Evolutionary conservation across 2,888 invertebrate genomes (phyloP), one percentile per base, ranked within the genome.

Genomic region (Perizoma flavofasciatum): DNA sequence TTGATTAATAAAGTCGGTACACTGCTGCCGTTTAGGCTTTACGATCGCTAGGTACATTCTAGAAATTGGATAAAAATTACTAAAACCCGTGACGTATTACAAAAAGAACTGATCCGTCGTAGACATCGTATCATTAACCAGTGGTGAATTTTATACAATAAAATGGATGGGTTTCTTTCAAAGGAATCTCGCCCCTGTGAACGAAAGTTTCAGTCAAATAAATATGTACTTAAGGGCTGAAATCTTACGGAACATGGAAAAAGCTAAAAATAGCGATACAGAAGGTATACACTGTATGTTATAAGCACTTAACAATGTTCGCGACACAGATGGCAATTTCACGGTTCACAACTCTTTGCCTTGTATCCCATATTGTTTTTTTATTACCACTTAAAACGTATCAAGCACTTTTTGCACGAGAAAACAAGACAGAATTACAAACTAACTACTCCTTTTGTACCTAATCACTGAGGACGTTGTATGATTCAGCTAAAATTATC

Each of bases 1-100:
- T 85, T 88, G 88, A 89, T 89, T 90, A 90, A 91, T 89, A 90
- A 89, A 87, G 81, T 83, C 80, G 67, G 74, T 72, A 58, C 61
- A 48, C 70, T 67, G 70, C 75, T 73, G 72, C 68, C 70, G 70
- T 61, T 67, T 61, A 65, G 61, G 68, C 66, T 80, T 83, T 83
- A 83, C 72, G 78, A 74, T 54, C 41, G 61, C 59, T 37, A 22
- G 22, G 22, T 66, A 59, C 47, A 61, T 65, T 72, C 66, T 61
- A 75, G 63, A 79, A 80, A 80, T 76, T 74, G 66, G 65, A 73
- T 68, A 71, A 71, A 75, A 65, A 52, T 45, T 46, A 46, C 58
- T 47, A 44, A 54, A 49, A 40, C 44, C 53, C 9, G 53, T 55
- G 46, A 52, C 39, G 50, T 55, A 54, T 47, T 53, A 51, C 35